Evolutionary conservation across 2,113 vertebrate species (phyloP).

Genomic region (Alexandromys fortis): DNA sequence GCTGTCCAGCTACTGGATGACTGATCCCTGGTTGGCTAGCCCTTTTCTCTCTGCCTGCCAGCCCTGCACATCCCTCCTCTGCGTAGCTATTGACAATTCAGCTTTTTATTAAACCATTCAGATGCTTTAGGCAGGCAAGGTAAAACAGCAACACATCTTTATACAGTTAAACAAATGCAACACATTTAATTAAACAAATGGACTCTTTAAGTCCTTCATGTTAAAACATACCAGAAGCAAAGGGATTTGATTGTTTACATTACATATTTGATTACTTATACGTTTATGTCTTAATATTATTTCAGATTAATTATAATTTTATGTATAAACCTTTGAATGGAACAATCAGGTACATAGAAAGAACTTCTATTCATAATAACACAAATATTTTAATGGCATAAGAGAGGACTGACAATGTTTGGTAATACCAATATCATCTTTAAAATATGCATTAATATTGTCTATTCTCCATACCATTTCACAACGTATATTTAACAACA

Average conservation of each 20-base stretch:
- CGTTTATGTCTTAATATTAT: not conserved
- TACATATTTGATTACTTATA: not conserved
- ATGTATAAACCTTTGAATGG: not conserved
- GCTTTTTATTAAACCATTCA: too few species aligned
- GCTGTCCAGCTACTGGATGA: too few species aligned
- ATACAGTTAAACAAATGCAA: too few species aligned
- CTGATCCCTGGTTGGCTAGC: too few species aligned
- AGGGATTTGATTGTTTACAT: not conserved
- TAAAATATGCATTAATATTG: not conserved
- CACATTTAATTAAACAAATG: too few species aligned
- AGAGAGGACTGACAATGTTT: not conserved
- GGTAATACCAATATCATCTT: not conserved
- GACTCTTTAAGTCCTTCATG: not conserved
- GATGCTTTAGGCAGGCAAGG: too few species aligned
- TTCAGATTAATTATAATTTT: slow-evolving; percentile 12
- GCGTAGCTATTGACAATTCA: too few species aligned
- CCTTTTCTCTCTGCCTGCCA: too few species aligned
- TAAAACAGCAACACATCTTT: too few species aligned
- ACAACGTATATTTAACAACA: not conserved
- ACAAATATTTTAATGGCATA: not conserved
- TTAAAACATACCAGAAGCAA: slow-evolving; percentile 1
- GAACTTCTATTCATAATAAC: not conserved
- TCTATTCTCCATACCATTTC: not conserved
- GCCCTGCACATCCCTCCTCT: too few species aligned
- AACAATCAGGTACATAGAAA: not conserved